These are phyloP conservation scores for Cotesia vestalis DNA, from an alignment of 1,140 invertebrate genomes.

Conservation along the genomic window DNA sequence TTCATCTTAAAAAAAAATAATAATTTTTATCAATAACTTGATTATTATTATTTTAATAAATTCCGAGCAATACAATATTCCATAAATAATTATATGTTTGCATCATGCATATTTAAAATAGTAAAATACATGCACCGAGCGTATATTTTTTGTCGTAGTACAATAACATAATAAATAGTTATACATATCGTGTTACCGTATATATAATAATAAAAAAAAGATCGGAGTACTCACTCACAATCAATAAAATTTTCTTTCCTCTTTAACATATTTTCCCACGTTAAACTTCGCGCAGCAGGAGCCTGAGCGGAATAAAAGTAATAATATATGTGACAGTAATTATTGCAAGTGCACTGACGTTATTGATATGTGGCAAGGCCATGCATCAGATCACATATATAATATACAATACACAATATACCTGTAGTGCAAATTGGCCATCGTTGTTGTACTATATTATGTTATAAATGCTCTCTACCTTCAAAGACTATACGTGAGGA, in stretches of 20 bases:
- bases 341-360: slow-evolving; percentile 15
- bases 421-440: slow-evolving; percentile 23
- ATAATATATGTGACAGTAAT: slow-evolving; percentile 10
- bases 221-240: neutral
- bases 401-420: slow-evolving; percentile 16
- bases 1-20: no score
- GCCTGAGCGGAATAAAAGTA: slow-evolving; percentile 3
- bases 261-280: slow-evolving; percentile 11
- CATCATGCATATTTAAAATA: no score
- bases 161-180: no score
- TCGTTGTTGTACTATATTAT: neutral
- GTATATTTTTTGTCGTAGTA: no score
- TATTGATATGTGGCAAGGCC: slow-evolving; percentile 33
- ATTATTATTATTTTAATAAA: no score
- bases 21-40: no score
- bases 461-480: neutral
- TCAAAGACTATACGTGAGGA: neutral
- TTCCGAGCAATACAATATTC: no score
- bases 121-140: no score
- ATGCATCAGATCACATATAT: neutral
- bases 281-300: neutral
- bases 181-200: no score
- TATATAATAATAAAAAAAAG: neutral
- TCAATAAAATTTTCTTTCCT: neutral
- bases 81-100: no score